Percentiles rank a stretch among this genome's conserved stretches.
These are phyloP conservation scores for Micropoecilia bifurca DNA, from an alignment of 2,797 vertebrate species.

Conservation along the genomic window DNA sequence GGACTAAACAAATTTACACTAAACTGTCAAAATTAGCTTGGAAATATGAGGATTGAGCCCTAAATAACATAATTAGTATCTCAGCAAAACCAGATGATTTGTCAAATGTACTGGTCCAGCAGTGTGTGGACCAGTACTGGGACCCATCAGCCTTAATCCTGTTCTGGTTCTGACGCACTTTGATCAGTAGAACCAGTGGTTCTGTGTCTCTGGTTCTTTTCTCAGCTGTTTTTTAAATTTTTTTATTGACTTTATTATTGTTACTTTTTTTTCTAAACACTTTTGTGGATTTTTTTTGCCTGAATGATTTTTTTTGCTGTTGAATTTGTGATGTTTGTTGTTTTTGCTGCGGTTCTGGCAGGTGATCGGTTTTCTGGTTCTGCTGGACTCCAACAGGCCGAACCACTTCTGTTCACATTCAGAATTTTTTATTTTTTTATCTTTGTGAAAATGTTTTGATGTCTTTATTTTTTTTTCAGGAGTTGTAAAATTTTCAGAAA, in stretches of 20 bases:
- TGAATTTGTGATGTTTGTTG: not conserved
- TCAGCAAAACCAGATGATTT: not conserved
- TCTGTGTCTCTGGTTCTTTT: not conserved
- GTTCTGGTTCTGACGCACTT: not conserved
- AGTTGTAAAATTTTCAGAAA: conserved; percentile 33
- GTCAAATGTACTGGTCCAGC: not conserved
- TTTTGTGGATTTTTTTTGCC: not conserved
- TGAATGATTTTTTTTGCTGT: conserved; percentile 7
- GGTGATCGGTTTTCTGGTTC: not conserved
- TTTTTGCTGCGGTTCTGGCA: not conserved
- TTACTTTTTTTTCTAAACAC: not conserved
- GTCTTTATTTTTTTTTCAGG: conserved; percentile 52
- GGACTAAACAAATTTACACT: no score
- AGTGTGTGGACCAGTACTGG: not conserved
- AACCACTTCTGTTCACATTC: not conserved
- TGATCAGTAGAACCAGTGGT: not conserved
- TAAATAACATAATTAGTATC: no score
- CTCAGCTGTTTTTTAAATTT: not conserved
- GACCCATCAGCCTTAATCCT: not conserved
- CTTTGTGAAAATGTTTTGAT: conserved; percentile 32
- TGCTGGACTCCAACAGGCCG: not conserved
- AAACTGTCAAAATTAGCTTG: no score
- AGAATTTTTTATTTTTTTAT: not conserved
- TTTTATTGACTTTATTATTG: not conserved
- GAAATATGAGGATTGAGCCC: no score